Evolutionary conservation across 2,797 vertebrate species (phyloP).

Genomic region (Acanthornis magna): DNA sequence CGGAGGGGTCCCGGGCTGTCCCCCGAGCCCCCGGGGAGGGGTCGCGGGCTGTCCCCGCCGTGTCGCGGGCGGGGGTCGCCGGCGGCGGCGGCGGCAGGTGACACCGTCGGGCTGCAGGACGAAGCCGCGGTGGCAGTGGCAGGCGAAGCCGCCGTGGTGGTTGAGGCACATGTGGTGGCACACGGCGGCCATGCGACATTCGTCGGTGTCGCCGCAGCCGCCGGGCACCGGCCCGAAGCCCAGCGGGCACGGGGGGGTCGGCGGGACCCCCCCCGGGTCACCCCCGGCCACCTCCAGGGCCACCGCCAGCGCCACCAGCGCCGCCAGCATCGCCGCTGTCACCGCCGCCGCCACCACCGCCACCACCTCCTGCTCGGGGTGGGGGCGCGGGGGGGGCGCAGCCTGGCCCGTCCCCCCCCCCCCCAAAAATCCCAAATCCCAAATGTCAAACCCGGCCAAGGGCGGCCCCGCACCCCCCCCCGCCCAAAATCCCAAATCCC

Average conservation of each 20-base stretch:
- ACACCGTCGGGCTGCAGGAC: background rate
- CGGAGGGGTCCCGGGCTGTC: background rate
- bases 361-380: background rate
- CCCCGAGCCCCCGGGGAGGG: background rate
- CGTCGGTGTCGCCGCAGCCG: background rate
- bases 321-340: background rate
- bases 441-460: too few species aligned
- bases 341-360: background rate
- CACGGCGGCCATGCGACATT: background rate
- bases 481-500: too few species aligned
- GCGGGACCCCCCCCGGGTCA: background rate
- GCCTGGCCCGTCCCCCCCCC: background rate
- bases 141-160: background rate
- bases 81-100: background rate
- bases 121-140: background rate
- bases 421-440: too few species aligned
- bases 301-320: background rate
- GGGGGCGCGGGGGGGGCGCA: too few species aligned
- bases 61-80: background rate
- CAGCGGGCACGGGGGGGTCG: background rate
- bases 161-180: constrained; percentile 32
- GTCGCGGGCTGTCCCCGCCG: too few species aligned
- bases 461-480: too few species aligned
- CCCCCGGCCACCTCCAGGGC: background rate
- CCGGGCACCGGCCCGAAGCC: background rate